Evolutionary conservation across 2,113 vertebrate species (phyloP).

Genomic region (Sitta europaea): DNA sequence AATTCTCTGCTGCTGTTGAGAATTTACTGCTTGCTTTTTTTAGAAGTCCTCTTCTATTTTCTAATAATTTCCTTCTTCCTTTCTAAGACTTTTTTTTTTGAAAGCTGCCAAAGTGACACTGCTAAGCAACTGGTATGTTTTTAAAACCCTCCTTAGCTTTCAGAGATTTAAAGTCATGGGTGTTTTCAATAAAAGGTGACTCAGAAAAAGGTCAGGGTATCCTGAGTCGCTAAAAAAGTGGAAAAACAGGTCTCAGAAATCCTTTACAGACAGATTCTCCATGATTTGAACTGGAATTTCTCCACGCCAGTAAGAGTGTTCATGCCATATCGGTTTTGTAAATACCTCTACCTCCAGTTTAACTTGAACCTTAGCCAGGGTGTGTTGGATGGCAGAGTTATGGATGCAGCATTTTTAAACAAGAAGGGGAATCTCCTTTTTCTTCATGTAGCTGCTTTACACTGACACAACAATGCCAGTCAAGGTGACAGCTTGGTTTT

Average conservation of each 20-base stretch:
- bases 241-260: neutral
- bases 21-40: neutral
- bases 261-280: neutral
- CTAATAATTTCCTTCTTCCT: neutral
- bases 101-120: neutral
- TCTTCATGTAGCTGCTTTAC: neutral
- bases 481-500: neutral
- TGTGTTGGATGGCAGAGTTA: neutral
- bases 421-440: neutral
- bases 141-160: neutral
- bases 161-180: neutral
- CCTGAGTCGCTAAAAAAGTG: neutral
- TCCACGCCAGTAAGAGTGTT: neutral
- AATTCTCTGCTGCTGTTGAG: neutral
- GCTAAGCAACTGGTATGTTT: neutral
- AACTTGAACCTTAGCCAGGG: neutral
- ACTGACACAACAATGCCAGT: neutral
- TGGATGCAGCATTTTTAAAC: neutral
- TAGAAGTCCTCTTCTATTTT: neutral
- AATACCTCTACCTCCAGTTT: neutral
- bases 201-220: neutral
- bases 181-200: neutral
- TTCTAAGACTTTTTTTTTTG: neutral
- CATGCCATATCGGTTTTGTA: neutral
- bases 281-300: neutral